A percentile compares a stretch with the other conserved stretches of the same genome.
These are phyloP conservation scores for Dryoscopus gambensis DNA, from an alignment of 2,113 vertebrate genomes.

Conservation along the genomic window DNA sequence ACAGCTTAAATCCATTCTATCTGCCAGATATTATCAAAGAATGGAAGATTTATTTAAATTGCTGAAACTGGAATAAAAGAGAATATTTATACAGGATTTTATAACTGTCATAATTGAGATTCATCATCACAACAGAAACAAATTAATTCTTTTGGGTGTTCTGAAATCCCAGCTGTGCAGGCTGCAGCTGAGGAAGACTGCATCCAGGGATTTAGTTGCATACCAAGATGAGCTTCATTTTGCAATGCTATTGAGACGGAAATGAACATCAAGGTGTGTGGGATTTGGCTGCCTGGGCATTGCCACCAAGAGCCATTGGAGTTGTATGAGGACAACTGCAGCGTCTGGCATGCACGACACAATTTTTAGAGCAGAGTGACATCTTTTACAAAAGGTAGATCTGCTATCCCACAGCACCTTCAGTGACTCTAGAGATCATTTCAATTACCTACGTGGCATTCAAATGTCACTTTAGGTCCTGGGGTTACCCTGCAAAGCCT, in stretches of 20 bases:
- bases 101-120: neutral
- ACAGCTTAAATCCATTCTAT: conserved; percentile 1
- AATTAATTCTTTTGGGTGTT: neutral
- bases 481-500: neutral
- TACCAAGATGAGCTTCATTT: neutral
- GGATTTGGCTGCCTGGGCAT: neutral
- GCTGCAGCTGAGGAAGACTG: neutral
- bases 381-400: neutral
- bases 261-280: neutral
- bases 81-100: neutral
- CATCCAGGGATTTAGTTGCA: neutral
- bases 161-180: neutral
- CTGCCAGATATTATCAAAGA: conserved; percentile 25
- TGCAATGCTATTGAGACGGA: neutral
- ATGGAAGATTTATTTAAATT: neutral
- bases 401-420: neutral
- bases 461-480: neutral
- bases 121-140: neutral
- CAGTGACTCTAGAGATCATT: neutral
- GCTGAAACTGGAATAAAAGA: neutral
- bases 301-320: neutral
- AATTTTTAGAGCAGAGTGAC: neutral
- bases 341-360: accelerated
- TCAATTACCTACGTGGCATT: neutral
- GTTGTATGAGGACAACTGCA: neutral